Base-by-base conservation (phyloP, 2,113 vertebrate genomes). In the Asarcornis scutulata region DNA sequence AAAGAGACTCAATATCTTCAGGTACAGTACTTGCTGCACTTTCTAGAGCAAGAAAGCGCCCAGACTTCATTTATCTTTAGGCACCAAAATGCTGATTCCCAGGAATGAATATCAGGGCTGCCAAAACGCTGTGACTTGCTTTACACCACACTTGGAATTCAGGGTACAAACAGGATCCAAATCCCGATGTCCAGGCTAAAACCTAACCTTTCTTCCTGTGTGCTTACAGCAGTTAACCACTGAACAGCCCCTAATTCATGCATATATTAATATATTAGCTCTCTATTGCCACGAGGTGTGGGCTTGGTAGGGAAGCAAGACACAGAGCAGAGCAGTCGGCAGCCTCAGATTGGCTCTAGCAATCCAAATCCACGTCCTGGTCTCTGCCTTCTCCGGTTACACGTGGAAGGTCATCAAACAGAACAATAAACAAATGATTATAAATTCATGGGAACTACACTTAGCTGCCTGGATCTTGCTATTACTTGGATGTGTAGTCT, bases 401-500 rank as follows among this genome's bases (percentile, higher is more conserved):
- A 73, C 62, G 63, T 69, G 64, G 36, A 91, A 87, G 58, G 3
- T 4, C 59, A 52, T 74, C 44, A 80, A 91, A 95, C 89, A 38
- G 42, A 21, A 48, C 0, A 1, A 15, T 23, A 88, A 90, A 48
- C 13, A 85, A 84, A 58, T 0, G 2, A 56, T 52, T 81, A 44
- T 64, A 68, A 91, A 87, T 50, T 88, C 80, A 92, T 2, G 53
- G 83, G 27, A 31, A 38, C 42, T 81, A 69, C 0, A 1, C 38
- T 82, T 68, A 91, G 94, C 90, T 85, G 88, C 76, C 83, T 91
- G 60, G 68, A 93, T 94, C 46, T 84, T 60, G 77, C 72, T 89
- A 78, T 95, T 83, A 87, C 89, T 84, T 83, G 71, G 95, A 93
- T 95, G 96, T 98, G 96, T 89, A 97, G 77, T 64, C 91, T 89